Evolutionary conservation across 2,888 invertebrate genomes (phyloP).

Genomic region (Homarus gammarus): DNA sequence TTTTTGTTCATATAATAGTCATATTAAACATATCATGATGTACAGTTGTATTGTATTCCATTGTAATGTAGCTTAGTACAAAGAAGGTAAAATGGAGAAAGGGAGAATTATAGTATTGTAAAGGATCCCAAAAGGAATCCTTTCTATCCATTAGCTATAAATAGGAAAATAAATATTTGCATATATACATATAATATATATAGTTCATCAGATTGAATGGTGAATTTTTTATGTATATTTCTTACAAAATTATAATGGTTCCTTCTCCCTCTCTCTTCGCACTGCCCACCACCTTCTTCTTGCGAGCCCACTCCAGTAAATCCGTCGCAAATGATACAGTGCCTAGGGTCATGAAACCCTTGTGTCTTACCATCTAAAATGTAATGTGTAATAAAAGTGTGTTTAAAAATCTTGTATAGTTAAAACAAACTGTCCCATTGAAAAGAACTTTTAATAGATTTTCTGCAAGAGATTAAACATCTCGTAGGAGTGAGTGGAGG

Average conservation of each 20-base stretch:
- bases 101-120: conserved; percentile 12
- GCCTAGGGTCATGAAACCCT: conserved; percentile 57
- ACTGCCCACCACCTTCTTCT: conserved; percentile 44
- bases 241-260: neutral
- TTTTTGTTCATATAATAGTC: conserved; percentile 64
- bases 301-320: conserved; percentile 73
- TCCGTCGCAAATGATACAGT: conserved; percentile 71
- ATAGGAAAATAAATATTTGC: neutral
- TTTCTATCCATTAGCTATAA: neutral
- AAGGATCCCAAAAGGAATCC: neutral
- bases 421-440: too few species aligned
- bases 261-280: conserved; percentile 42
- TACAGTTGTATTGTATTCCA: conserved; percentile 69
- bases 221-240: neutral
- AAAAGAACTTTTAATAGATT: too few species aligned
- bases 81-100: conserved; percentile 45
- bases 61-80: conserved; percentile 70
- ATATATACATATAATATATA: too few species aligned
- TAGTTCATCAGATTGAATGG: too few species aligned
- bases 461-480: too few species aligned
- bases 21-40: conserved; percentile 73
- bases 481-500: too few species aligned
- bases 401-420: conserved; percentile 19
- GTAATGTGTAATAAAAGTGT: conserved; percentile 52
- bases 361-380: conserved; percentile 47